These are phyloP conservation scores for Drosophila demipolita DNA, from an alignment of 2,888 invertebrate species.

Conservation along the genomic window DNA sequence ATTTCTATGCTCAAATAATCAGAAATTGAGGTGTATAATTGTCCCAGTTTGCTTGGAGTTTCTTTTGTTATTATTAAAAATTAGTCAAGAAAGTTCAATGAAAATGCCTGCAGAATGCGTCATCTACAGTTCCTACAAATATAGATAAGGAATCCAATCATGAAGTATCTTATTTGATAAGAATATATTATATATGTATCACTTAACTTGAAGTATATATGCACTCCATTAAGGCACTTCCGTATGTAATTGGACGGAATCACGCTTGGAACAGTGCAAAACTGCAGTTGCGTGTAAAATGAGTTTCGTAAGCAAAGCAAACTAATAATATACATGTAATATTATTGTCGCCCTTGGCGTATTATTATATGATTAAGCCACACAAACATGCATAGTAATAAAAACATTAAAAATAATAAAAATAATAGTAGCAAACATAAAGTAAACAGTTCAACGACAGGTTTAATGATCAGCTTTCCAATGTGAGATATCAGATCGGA, in stretches of 20 bases:
- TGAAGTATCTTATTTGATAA: not conserved
- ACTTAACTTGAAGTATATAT: constrained; percentile 1
- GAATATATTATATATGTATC: constrained; percentile 7
- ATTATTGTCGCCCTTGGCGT: constrained; percentile 16
- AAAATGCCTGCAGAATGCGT: not conserved
- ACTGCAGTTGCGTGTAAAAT: constrained; percentile 43
- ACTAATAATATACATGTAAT: constrained; percentile 48
- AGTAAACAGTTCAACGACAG: not conserved
- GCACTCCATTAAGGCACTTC: constrained; percentile 4
- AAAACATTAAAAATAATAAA: not conserved
- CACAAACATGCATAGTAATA: not conserved
- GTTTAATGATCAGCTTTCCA: not conserved
- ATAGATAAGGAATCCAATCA: not conserved
- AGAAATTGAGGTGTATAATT: not conserved
- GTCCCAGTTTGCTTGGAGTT: not conserved
- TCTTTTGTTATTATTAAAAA: not conserved
- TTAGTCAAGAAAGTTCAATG: too few species aligned
- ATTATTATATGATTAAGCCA: constrained; percentile 48
- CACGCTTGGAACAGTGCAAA: constrained; percentile 11
- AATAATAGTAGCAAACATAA: constrained; percentile 8
- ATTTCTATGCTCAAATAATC: not conserved
- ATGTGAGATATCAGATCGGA: constrained; percentile 2
- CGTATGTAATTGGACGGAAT: not conserved
- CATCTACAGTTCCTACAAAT: not conserved
- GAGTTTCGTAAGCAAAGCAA: constrained; percentile 26